These are phyloP conservation scores for Ooceraea biroi DNA, from an alignment of 1,140 invertebrate genomes.

Conservation along the genomic window DNA sequence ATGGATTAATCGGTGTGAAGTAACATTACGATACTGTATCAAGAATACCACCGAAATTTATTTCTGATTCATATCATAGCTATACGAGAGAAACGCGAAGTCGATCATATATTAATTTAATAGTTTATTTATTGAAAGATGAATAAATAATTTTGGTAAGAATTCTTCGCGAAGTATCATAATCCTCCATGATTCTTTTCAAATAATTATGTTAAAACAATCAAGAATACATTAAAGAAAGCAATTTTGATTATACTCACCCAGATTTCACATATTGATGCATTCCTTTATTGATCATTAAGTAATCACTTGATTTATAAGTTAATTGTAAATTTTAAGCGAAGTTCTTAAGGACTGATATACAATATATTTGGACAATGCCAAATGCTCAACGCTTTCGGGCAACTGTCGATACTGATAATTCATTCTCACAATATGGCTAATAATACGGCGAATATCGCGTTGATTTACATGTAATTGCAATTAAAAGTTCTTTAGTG, in stretches of 20 bases:
- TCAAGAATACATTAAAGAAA: not conserved
- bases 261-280: constrained; percentile 71
- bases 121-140: not conserved
- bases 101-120: no score
- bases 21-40: constrained; percentile 32
- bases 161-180: not conserved
- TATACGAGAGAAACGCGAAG: not conserved
- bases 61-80: not conserved
- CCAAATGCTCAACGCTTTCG: not conserved
- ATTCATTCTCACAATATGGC: not conserved
- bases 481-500: constrained; percentile 22
- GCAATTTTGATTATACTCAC: constrained; percentile 58
- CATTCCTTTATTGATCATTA: constrained; percentile 58
- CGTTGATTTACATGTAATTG: constrained; percentile 16
- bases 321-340: not conserved
- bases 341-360: no score
- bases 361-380: not conserved
- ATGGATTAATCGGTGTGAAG: constrained; percentile 42
- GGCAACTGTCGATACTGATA: not conserved
- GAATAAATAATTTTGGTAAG: not conserved
- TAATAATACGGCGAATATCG: constrained; percentile 9
- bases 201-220: no score
- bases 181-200: not conserved
- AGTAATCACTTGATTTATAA: constrained; percentile 3
- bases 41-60: constrained; percentile 30